phyloP scores from a whole-genome alignment of 2,888 invertebrate species.

The Colletes collaris region DNA sequence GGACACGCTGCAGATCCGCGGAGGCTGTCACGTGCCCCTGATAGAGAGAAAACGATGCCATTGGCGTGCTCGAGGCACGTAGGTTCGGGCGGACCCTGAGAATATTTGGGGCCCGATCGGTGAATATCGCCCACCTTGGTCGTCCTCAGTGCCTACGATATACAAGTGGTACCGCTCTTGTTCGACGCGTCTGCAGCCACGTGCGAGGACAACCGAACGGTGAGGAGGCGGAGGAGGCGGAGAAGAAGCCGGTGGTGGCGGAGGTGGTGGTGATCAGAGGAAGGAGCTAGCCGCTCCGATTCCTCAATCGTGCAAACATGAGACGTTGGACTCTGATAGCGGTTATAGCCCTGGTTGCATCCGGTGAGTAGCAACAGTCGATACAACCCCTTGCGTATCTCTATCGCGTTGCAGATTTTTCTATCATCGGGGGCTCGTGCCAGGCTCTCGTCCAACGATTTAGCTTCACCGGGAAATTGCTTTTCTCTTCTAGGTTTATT shows the following conservation, averaged over 20 bases:
- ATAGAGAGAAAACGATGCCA: slow-evolving; percentile 62
- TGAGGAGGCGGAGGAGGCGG: slow-evolving; percentile 63
- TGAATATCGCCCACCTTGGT: slow-evolving; percentile 10
- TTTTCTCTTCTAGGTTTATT: slow-evolving; percentile 20
- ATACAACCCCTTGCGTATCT: background rate
- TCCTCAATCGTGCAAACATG: slow-evolving; percentile 76
- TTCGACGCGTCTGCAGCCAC: slow-evolving; percentile 65
- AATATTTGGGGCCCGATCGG: slow-evolving; percentile 15
- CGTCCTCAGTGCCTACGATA: slow-evolving; percentile 32
- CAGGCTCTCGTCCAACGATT: slow-evolving; percentile 48
- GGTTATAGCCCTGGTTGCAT: slow-evolving; percentile 82
- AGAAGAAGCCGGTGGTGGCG: slow-evolving; percentile 59
- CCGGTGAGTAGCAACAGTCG: slow-evolving; percentile 75
- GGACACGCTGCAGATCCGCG: slow-evolving; percentile 59
- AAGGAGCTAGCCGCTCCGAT: slow-evolving; percentile 56
- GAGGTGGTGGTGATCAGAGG: slow-evolving; percentile 61
- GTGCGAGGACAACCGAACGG: slow-evolving; percentile 68
- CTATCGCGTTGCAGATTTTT: background rate
- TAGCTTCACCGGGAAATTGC: slow-evolving; percentile 16
- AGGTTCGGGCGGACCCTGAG: slow-evolving; percentile 61
- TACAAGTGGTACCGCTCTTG: slow-evolving; percentile 35
- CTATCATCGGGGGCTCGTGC: background rate
- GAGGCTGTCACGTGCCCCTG: slow-evolving; percentile 73
- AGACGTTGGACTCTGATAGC: slow-evolving; percentile 81
- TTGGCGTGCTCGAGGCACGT: slow-evolving; percentile 56